Evolutionary conservation across 2,797 vertebrate species (phyloP).

Genomic region (Oreochromis grahami): DNA sequence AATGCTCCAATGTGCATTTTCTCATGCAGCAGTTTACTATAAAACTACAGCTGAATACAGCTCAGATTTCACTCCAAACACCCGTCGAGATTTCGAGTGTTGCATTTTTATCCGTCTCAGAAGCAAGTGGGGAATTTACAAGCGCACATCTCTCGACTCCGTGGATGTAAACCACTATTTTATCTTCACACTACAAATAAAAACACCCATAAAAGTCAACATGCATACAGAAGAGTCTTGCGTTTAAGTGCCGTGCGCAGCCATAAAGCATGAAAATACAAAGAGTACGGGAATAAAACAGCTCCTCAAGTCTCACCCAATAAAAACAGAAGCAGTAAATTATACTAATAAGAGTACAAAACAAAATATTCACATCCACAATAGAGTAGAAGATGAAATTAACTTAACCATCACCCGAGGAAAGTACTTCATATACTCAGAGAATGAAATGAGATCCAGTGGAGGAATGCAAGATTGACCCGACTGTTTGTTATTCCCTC

Average conservation of each 20-base stretch:
- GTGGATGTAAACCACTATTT: neutral
- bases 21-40: neutral
- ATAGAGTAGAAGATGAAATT: neutral
- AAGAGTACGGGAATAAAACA: neutral
- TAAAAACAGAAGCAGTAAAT: neutral
- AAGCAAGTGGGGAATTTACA: neutral
- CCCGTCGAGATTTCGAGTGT: neutral
- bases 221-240: neutral
- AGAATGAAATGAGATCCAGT: neutral
- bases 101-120: neutral
- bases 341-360: neutral
- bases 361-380: neutral
- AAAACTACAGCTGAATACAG: neutral
- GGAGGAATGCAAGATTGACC: neutral
- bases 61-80: neutral
- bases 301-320: neutral
- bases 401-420: neutral
- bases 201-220: neutral
- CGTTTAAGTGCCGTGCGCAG: neutral
- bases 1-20: fast-evolving
- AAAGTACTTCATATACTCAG: neutral
- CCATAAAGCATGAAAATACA: neutral
- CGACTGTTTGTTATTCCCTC: neutral
- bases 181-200: neutral
- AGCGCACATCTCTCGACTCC: neutral